Conservation (phyloP, 1,140 invertebrate genomes). For the Drosophila gunungcola region DNA sequence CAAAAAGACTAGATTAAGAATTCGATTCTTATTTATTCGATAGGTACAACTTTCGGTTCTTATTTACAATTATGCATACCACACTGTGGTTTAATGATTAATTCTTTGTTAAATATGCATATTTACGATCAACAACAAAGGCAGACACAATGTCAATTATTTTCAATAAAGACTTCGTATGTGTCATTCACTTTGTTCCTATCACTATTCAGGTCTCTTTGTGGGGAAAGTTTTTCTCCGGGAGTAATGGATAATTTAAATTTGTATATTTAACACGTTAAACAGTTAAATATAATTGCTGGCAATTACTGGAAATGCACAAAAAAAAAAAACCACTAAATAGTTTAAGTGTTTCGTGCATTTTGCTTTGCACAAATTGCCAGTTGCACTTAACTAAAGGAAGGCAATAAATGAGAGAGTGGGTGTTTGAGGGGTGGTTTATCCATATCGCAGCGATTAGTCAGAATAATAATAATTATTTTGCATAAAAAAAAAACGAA, state of each 20-base stretch:
- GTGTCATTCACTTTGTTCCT: conserved; percentile 24
- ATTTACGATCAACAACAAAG: conserved; percentile 28
- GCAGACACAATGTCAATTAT: conserved; percentile 8
- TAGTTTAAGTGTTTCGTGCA: conserved; percentile 18
- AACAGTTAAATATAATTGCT: conserved; percentile 43
- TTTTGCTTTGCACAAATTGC: conserved; percentile 40
- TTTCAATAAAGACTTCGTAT: conserved; percentile 28
- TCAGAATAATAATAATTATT: conserved; percentile 57
- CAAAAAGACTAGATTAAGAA: neutral
- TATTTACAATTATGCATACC: neutral
- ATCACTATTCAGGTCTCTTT: conserved; percentile 4
- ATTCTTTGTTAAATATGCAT: conserved; percentile 24
- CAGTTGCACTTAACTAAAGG: conserved; percentile 23
- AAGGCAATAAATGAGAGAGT: neutral
- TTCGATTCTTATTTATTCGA: neutral
- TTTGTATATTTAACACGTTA: conserved; percentile 27
- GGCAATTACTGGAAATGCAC: conserved; percentile 12
- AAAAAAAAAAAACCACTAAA: conserved; percentile 15
- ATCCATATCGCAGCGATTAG: conserved; percentile 36
- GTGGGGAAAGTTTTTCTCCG: conserved; percentile 9
- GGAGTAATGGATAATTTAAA: conserved; percentile 3
- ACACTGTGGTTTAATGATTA: conserved; percentile 3
- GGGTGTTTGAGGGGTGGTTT: neutral
- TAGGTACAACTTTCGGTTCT: neutral
- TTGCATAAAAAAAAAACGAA: conserved; percentile 6